phyloP scores from a whole-genome alignment of 2,888 invertebrate species.

The Parapristionchus giblindavisi region DNA sequence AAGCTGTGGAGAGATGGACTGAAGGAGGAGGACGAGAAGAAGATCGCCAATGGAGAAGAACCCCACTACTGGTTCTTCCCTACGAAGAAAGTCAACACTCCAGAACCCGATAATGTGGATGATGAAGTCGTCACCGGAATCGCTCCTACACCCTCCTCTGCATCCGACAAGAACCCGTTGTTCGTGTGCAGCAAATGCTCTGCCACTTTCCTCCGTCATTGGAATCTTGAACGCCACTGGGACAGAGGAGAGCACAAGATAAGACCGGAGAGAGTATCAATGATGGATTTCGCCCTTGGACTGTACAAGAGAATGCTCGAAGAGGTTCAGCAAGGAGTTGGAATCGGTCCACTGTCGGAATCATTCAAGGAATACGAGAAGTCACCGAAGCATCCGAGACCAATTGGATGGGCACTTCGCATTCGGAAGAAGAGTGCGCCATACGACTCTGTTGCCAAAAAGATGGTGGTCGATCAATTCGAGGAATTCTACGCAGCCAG shows the following conservation, averaged over 20 bases:
- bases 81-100: neutral
- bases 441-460: neutral
- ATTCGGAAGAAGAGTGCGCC: neutral
- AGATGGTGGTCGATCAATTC: neutral
- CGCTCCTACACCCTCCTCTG: too few species aligned
- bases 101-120: slow-evolving; percentile 5
- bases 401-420: slow-evolving; percentile 2
- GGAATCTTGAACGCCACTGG: neutral
- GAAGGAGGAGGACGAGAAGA: neutral
- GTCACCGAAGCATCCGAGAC: neutral
- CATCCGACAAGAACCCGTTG: neutral
- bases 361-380: slow-evolving; percentile 7
- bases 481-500: neutral
- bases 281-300: neutral
- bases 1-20: neutral
- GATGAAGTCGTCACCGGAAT: neutral
- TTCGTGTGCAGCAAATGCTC: neutral
- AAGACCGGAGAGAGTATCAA: neutral
- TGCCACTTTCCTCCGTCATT: neutral
- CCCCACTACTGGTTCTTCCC: neutral
- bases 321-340: slow-evolving; percentile 5
- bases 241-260: neutral
- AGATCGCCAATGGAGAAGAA: neutral
- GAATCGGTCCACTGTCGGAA: neutral
- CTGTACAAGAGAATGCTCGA: neutral